Percentiles rank a stretch among this genome's conserved stretches.
These are phyloP conservation scores for Panagrolaimus sp. DNA, from an alignment of 1,140 invertebrate species.

Conservation along the genomic window DNA sequence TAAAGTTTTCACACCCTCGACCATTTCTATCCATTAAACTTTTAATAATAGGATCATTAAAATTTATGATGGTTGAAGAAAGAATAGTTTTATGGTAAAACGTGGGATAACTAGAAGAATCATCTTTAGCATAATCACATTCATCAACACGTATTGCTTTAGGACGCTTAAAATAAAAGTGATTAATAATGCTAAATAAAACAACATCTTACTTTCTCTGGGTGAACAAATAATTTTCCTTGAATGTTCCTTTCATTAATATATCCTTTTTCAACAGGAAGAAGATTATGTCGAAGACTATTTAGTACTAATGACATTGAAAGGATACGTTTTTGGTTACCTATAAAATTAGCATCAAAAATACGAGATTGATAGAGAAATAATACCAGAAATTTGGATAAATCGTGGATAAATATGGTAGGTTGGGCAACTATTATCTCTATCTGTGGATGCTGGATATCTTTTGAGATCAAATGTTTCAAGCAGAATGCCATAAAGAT, in stretches of 20 bases:
- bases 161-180: not conserved
- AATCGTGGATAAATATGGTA: slow-evolving; percentile 96
- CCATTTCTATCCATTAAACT: not conserved
- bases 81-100: not conserved
- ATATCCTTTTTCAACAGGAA: no score
- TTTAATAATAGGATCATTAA: not conserved
- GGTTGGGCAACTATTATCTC: slow-evolving; percentile 70
- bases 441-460: slow-evolving; percentile 9
- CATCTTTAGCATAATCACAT: slow-evolving; percentile 65
- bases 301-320: not conserved
- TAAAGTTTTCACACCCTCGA: not conserved
- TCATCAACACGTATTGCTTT: slow-evolving; percentile 83
- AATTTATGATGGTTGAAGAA: slow-evolving; percentile 65
- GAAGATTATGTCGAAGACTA: no score
- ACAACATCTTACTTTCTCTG: slow-evolving; percentile 67
- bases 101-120: not conserved
- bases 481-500: slow-evolving; percentile 80
- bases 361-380: no score
- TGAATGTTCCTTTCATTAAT: slow-evolving; percentile 60
- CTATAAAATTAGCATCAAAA: no score
- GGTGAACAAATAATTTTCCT: slow-evolving; percentile 75
- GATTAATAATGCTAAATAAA: not conserved
- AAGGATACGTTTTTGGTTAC: not conserved
- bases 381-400: slow-evolving; percentile 60
- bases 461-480: slow-evolving; percentile 78